Conservation (phyloP, 2,113 vertebrate species). For the Notarius lentiginosus region DNA sequence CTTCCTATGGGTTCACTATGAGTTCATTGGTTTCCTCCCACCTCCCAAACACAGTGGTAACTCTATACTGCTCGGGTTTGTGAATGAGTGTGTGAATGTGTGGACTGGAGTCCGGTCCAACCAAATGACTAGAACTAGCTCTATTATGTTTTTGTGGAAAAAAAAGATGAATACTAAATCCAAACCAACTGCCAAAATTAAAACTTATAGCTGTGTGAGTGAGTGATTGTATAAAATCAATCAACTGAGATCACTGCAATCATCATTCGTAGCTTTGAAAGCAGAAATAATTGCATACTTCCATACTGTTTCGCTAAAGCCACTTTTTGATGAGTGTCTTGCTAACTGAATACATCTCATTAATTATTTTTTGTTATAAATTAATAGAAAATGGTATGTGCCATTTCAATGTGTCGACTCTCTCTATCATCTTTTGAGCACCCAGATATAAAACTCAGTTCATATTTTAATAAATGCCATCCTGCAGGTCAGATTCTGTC, state of each 20-base stretch:
- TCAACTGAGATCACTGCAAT: no score
- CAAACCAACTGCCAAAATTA: no score
- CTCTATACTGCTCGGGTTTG: no score
- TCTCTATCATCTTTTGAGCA: background rate
- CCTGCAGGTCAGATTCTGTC: slow-evolving; percentile 10
- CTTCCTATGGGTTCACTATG: background rate
- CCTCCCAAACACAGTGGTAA: background rate
- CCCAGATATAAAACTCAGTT: background rate
- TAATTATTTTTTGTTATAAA: background rate
- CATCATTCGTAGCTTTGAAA: no score
- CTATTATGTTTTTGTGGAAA: background rate
- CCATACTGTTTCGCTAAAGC: background rate
- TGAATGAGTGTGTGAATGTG: background rate
- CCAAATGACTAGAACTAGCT: background rate
- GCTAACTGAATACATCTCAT: background rate
- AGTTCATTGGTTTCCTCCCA: background rate
- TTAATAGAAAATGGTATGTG: background rate
- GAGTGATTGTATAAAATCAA: no score
- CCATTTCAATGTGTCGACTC: background rate
- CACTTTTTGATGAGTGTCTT: background rate
- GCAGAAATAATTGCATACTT: no score
- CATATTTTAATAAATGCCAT: slow-evolving; percentile 13
- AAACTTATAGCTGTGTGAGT: no score
- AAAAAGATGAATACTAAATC: background rate
- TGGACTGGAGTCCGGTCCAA: no score